These are phyloP conservation scores for Neodiprion fabricii DNA, from an alignment of 1,140 invertebrate species.

Conservation along the genomic window DNA sequence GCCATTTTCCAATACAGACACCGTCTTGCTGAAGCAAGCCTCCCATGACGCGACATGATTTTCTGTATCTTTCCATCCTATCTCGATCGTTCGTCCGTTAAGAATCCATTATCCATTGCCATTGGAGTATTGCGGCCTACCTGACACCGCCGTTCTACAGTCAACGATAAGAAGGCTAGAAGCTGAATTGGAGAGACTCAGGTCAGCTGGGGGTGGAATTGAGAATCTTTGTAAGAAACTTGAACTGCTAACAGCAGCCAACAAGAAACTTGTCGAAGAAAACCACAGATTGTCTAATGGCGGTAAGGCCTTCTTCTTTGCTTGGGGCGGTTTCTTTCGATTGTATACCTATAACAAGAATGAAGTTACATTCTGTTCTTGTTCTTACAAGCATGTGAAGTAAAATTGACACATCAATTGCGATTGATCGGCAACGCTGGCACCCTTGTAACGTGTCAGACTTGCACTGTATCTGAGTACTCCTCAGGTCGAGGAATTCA, in stretches of 20 bases:
- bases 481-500: constrained; percentile 39
- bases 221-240: constrained; percentile 37
- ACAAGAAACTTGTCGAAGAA: constrained; percentile 45
- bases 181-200: constrained; percentile 51
- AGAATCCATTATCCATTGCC: constrained; percentile 64
- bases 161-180: constrained; percentile 58
- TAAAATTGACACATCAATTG: constrained; percentile 29
- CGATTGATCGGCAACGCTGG: too few relatives aligned
- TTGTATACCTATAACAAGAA: constrained; percentile 38
- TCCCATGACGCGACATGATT: neutral
- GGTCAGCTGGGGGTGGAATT: constrained; percentile 31
- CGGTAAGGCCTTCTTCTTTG: constrained; percentile 15
- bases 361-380: constrained; percentile 32
- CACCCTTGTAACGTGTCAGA: too few relatives aligned
- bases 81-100: constrained; percentile 19
- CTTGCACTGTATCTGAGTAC: constrained; percentile 14
- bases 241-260: constrained; percentile 40
- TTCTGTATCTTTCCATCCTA: neutral
- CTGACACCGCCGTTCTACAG: constrained; percentile 60
- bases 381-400: constrained; percentile 26
- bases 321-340: constrained; percentile 19
- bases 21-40: neutral
- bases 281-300: constrained; percentile 42
- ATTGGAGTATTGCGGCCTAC: constrained; percentile 60
- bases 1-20: neutral